Evolutionary conservation across 2,888 invertebrate genomes (phyloP).

Genomic region (Xylocampa areola): DNA sequence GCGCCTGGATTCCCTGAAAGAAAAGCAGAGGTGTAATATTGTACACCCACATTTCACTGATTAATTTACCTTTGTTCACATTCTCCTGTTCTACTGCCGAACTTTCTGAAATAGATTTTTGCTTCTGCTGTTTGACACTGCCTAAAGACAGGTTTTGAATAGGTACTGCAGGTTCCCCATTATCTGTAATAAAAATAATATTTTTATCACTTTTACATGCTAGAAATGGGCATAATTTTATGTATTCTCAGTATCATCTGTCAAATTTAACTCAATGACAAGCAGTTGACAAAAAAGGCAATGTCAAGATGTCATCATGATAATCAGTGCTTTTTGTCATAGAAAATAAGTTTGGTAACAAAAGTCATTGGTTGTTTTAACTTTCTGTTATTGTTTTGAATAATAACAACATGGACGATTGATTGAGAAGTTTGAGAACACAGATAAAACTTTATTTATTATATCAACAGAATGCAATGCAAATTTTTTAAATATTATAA

Average conservation of each 20-base stretch:
- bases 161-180: background rate
- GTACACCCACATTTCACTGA: too few species aligned
- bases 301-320: conserved; percentile 1
- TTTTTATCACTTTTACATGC: background rate
- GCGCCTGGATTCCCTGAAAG: too few species aligned
- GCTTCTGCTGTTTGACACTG: conserved; percentile 40
- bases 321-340: background rate
- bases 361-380: too few species aligned
- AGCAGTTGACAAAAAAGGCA: background rate
- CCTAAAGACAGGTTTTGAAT: conserved; percentile 23
- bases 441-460: too few species aligned
- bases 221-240: conserved; percentile 1
- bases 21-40: too few species aligned
- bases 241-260: background rate
- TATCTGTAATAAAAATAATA: conserved; percentile 26
- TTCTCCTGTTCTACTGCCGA: conserved; percentile 4
- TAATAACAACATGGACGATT: too few species aligned
- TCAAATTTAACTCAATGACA: background rate
- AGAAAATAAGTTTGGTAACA: too few species aligned
- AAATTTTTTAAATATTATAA: too few species aligned
- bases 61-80: conserved; percentile 27
- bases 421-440: too few species aligned
- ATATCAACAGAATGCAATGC: too few species aligned
- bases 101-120: conserved; percentile 19
- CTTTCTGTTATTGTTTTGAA: too few species aligned